phyloP scores from a whole-genome alignment of 2,888 invertebrate genomes.

The Octonoba sinensis region DNA sequence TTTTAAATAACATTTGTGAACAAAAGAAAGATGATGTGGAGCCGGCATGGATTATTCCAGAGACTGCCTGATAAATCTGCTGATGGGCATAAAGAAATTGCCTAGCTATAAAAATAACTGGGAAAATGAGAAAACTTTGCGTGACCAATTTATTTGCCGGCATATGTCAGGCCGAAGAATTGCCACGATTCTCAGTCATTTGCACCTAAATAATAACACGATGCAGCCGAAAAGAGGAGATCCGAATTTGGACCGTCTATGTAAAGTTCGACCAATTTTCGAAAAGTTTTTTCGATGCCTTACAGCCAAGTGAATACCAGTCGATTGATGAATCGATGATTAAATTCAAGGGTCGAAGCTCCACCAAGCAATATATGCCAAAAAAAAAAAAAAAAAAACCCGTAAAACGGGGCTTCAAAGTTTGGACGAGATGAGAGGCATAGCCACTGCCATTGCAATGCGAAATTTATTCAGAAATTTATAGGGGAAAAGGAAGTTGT shows the following conservation, averaged over 20 bases:
- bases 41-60: no score
- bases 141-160: neutral
- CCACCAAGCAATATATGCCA: slow-evolving; percentile 35
- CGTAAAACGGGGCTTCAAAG: slow-evolving; percentile 7
- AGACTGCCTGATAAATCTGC: no score
- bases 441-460: slow-evolving; percentile 9
- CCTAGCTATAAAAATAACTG: neutral
- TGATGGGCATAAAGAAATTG: no score
- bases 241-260: neutral
- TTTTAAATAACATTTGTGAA: no score
- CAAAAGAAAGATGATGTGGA: no score
- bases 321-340: slow-evolving; percentile 29
- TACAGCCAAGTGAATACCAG: slow-evolving; percentile 18
- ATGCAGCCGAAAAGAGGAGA: slow-evolving; percentile 11
- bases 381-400: no score
- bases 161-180: no score
- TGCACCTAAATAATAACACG: slow-evolving; percentile 1
- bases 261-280: slow-evolving; percentile 6
- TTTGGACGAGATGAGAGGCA: slow-evolving; percentile 13
- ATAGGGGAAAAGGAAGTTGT: slow-evolving; percentile 5
- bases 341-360: slow-evolving; percentile 12
- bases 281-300: neutral
- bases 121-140: neutral
- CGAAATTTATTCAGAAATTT: slow-evolving; percentile 16
- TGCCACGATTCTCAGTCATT: neutral